Evolutionary conservation across 1,140 invertebrate genomes (phyloP), one percentile per base, ranked within the genome.

Genomic region (Galleria mellonella): DNA sequence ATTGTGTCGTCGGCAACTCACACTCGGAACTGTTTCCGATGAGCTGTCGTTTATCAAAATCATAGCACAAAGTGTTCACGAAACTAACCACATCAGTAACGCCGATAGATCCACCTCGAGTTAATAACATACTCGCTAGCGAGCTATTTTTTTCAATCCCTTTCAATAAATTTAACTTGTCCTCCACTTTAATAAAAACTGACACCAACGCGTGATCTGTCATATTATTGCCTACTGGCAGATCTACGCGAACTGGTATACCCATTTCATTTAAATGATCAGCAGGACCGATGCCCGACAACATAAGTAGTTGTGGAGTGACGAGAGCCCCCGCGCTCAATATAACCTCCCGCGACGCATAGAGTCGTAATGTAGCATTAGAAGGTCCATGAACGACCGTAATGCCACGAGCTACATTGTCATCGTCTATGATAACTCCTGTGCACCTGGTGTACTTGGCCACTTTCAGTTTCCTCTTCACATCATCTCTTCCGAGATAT

Each of bases 151-250:
- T 23, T 6, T 23, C 17, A 9, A 31, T 8, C 17, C 6, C 17
- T 23, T 23, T 23, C 17, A 23, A 6, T 23, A 23, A 23, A 31
- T 31, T 31, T 31, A 10, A n/a, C 10, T 31, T 28, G 87, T 10
- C 62, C 48, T 55, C 89, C 9, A 63, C 73, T 47, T 55, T 78
- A 65, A 32, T 88, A 47, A 28, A 87, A 17, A 32, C 81, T 68
- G 65, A 71, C 67, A 41, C 84, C 74, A 23, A 84, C 0, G 73
- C 54, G 62, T 96, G 94, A 68, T 95, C 94, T 55, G 93, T 92
- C 6, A 97, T 86, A 68, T 95, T 94, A 5, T 92, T 79, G 0
- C 95, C 95, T 36, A 90, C 92, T 23, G 83, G 87, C 2, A 91
- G 65, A 57, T 92, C 87, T 43, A 88, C 83, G 11, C 90, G 79